Evolutionary conservation across 2,797 vertebrate genomes (phyloP).

Genomic region (Rhodeus uyekii): DNA sequence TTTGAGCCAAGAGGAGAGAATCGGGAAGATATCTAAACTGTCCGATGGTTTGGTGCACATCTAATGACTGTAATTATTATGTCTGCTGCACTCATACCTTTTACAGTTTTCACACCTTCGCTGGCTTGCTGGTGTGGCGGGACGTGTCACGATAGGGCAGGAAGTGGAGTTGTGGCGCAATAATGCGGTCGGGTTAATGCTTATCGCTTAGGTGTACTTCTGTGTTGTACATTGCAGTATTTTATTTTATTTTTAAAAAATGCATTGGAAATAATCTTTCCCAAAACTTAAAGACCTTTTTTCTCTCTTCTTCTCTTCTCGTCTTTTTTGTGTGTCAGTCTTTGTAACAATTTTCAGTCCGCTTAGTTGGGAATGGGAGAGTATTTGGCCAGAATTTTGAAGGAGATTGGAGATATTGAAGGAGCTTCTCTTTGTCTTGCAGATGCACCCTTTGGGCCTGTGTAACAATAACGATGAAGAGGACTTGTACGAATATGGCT

Average conservation of each 20-base stretch:
- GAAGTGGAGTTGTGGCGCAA: slow-evolving; percentile 8
- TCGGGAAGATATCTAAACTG: neutral
- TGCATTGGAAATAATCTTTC: neutral
- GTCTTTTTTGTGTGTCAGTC: neutral
- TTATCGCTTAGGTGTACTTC: neutral
- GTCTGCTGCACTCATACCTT: neutral
- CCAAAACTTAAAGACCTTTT: neutral
- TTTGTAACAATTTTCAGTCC: neutral
- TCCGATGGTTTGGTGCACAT: neutral
- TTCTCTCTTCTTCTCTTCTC: neutral
- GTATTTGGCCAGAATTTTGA: neutral
- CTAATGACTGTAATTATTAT: neutral
- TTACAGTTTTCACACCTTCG: neutral
- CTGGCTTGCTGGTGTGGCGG: neutral
- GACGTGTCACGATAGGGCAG: neutral
- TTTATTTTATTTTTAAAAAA: too few relatives aligned
- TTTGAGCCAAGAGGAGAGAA: neutral
- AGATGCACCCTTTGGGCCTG: slow-evolving; percentile 98
- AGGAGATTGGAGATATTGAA: neutral
- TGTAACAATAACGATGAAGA: slow-evolving; percentile 98
- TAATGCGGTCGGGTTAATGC: neutral
- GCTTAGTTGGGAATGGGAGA: neutral
- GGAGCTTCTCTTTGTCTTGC: slow-evolving; percentile 53
- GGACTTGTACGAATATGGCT: slow-evolving; percentile 95
- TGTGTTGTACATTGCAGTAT: neutral